A percentile compares a stretch with the other conserved stretches of the same genome.
These are phyloP conservation scores for Hetaerina americana DNA, from an alignment of 1,140 invertebrate genomes.

Conservation along the genomic window DNA sequence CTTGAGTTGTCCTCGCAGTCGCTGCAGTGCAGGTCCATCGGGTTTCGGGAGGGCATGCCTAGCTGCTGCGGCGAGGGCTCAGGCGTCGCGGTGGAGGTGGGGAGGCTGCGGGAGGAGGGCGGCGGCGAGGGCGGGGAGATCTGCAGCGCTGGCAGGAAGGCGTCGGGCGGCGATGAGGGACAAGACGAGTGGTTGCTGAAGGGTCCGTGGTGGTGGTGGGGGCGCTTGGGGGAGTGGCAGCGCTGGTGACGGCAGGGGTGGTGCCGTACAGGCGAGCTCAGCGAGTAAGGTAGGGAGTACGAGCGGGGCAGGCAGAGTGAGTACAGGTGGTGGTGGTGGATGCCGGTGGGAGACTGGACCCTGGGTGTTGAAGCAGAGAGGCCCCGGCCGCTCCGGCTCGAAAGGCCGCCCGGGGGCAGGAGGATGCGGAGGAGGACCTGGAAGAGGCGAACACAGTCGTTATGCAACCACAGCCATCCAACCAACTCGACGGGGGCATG, in stretches of 20 bases:
- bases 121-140: neutral
- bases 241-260: too few relatives aligned
- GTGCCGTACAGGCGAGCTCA: too few relatives aligned
- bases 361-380: neutral
- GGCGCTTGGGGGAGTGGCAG: too few relatives aligned
- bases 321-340: neutral
- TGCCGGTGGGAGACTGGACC: neutral
- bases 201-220: neutral
- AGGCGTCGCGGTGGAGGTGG: slow-evolving; percentile 14
- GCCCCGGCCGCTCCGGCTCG: neutral
- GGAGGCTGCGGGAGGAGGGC: neutral
- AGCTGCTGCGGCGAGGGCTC: slow-evolving; percentile 22
- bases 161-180: neutral
- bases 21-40: slow-evolving; percentile 23
- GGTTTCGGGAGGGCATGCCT: slow-evolving; percentile 17
- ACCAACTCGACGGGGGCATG: too few relatives aligned
- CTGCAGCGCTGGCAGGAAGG: neutral
- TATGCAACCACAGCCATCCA: too few relatives aligned
- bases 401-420: neutral
- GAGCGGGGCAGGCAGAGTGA: neutral
- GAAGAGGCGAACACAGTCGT: too few relatives aligned
- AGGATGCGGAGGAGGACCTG: slow-evolving; percentile 3
- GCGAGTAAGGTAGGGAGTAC: neutral
- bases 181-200: neutral
- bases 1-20: slow-evolving; percentile 37